Evolutionary conservation across 2,797 vertebrate species (phyloP).

Genomic region (Lithobates sylvaticus): DNA sequence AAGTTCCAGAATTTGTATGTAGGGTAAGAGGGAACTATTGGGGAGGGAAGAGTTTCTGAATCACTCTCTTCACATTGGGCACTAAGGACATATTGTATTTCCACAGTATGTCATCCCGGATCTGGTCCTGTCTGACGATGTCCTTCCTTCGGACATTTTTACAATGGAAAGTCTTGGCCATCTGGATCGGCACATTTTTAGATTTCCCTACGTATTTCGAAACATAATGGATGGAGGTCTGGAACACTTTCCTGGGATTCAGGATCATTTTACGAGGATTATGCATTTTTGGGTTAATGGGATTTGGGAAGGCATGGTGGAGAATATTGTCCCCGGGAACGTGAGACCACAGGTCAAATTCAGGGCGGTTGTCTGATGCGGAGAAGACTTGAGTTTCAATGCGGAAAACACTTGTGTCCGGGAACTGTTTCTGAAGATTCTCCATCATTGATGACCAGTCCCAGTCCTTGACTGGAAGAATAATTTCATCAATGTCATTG

Average conservation of each 20-base stretch:
- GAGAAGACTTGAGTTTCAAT: background rate
- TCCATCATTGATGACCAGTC: conserved; percentile 35
- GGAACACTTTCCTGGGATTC: background rate
- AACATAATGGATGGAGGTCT: conserved; percentile 6
- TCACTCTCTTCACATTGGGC: background rate
- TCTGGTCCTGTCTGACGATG: background rate
- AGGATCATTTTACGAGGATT: background rate
- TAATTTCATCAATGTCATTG: conserved; percentile 76
- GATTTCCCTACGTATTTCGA: background rate
- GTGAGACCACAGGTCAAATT: background rate
- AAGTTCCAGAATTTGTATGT: no score
- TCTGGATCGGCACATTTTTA: rapidly evolving
- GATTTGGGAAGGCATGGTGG: background rate
- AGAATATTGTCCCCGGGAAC: background rate
- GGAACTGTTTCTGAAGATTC: background rate
- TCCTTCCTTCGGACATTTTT: background rate
- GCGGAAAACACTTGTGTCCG: background rate
- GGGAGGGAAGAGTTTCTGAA: background rate
- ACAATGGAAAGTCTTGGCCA: background rate
- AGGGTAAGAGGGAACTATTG: background rate
- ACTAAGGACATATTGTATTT: background rate
- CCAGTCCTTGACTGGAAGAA: conserved; percentile 68
- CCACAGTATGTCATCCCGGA: background rate
- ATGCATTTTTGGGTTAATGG: background rate
- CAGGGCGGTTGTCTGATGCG: background rate